Base-by-base conservation (phyloP, 2,888 invertebrate species). In the Pristionchus mayeri region DNA sequence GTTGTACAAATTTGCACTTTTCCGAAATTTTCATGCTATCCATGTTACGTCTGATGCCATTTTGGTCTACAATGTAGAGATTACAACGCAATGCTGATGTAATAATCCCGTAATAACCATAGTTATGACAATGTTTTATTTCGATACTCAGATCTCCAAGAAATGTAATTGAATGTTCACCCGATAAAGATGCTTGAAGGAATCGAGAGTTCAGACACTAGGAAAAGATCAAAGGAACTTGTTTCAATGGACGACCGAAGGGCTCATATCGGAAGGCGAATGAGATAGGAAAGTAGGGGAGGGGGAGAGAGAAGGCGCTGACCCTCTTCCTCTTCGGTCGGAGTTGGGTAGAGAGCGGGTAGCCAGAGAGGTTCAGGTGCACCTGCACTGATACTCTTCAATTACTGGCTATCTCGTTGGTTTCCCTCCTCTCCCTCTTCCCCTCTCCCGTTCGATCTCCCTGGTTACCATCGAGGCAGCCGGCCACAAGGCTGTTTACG, bases 71-170 rank as follows among this genome's bases (percentile, higher is more conserved):
- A 63, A 63, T 34, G 63, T 63, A 63, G 63, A 63, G 63, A 63
- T 63, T 63, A 13, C 63, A 30, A 34, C 63, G 63, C 63, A 63
- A 63, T 57, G 57, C n/a, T 57, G 57, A 27, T n/a, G n/a, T 57
- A 24, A n/a, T n/a, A n/a, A n/a, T 13, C 11, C 63, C 63, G 18
- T 16, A 63, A 63, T 63, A 34, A 63, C 3, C 11, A 6, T 16
- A 27, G 2, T 34, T 63, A 34, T 34, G 63, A 63, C 34, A 13
- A 63, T 63, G 1, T 63, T 13, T 57, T 57, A n/a, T 57, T 63
- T 30, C 34, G 34, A 11, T 63, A 3, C 11, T 16, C 16, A 2
- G 63, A 63, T 63, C 63, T 63, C 63, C 30, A 63, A 63, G 30
- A 63, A 34, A 34, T 63, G 63, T 63, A 63, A 30, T n/a, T 63